These are phyloP conservation scores for Bergia puertoricense DNA, from an alignment of 92 coral and sea anemone genomes.

Conservation along the genomic window DNA sequence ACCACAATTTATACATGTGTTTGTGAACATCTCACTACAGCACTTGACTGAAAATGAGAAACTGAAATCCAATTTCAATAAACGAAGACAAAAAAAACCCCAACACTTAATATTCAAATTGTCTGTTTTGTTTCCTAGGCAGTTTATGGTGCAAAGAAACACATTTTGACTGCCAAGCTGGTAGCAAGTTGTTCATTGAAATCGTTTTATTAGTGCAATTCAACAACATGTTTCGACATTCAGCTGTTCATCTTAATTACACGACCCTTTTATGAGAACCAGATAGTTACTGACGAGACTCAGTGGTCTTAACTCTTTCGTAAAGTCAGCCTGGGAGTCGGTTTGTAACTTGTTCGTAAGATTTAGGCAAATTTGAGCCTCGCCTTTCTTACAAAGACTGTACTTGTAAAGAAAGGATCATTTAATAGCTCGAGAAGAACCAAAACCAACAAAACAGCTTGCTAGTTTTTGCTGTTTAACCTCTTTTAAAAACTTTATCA, in stretches of 20 bases:
- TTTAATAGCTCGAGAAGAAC: neutral
- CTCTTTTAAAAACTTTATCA: neutral
- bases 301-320: neutral
- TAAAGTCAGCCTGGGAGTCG: neutral
- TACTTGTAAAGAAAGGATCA: too few relatives aligned
- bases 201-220: neutral
- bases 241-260: constrained; percentile 12
- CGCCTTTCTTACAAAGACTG: too few relatives aligned
- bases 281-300: too few relatives aligned
- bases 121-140: neutral
- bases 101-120: neutral
- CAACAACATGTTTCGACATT: neutral
- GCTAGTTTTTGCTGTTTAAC: neutral
- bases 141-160: neutral
- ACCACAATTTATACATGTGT: neutral
- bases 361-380: too few relatives aligned
- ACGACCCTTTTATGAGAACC: neutral
- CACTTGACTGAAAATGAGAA: neutral
- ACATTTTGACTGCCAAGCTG: neutral
- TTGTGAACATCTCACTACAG: neutral
- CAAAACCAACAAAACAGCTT: too few relatives aligned
- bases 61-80: neutral
- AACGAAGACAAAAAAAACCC: neutral
- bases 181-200: constrained; percentile 4
- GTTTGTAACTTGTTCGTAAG: too few relatives aligned